Evolutionary conservation across 2,888 invertebrate species (phyloP).

Genomic region (Autographa pulchrina): DNA sequence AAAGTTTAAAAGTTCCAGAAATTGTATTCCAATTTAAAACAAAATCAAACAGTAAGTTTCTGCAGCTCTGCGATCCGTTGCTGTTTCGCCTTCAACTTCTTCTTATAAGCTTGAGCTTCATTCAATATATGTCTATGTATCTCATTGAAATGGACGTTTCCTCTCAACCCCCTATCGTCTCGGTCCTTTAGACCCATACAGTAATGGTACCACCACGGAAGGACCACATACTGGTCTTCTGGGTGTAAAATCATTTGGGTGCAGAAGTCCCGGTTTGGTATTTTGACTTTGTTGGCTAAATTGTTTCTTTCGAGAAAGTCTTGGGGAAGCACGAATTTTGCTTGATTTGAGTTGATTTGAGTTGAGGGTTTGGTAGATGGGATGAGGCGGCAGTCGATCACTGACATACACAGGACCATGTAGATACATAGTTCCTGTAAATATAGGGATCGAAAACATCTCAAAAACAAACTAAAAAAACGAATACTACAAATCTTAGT

Average conservation of each 20-base stretch:
- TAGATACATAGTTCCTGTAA: conserved; percentile 29
- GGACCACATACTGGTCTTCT: conserved; percentile 54
- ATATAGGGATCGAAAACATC: background rate
- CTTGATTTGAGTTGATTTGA: background rate
- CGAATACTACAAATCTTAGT: no score
- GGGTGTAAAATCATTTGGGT: conserved; percentile 56
- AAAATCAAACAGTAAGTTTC: background rate
- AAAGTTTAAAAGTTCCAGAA: background rate
- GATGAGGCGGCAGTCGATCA: background rate
- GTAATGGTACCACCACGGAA: conserved; percentile 77
- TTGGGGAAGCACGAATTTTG: background rate
- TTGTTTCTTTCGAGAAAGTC: background rate
- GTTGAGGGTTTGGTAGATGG: background rate
- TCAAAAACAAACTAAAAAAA: no score
- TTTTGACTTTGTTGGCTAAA: conserved; percentile 10
- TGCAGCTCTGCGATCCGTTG: background rate
- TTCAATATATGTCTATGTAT: conserved; percentile 47
- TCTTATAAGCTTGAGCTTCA: conserved; percentile 54
- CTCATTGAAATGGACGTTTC: background rate
- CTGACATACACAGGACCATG: conserved; percentile 15
- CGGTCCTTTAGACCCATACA: conserved; percentile 65
- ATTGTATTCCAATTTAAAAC: background rate
- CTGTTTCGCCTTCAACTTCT: conserved; percentile 6
- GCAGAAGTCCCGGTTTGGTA: conserved; percentile 71
- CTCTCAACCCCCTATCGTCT: conserved; percentile 15